Base-by-base conservation (phyloP, 1,140 invertebrate genomes). In the Panagrolaimus sp. region DNA sequence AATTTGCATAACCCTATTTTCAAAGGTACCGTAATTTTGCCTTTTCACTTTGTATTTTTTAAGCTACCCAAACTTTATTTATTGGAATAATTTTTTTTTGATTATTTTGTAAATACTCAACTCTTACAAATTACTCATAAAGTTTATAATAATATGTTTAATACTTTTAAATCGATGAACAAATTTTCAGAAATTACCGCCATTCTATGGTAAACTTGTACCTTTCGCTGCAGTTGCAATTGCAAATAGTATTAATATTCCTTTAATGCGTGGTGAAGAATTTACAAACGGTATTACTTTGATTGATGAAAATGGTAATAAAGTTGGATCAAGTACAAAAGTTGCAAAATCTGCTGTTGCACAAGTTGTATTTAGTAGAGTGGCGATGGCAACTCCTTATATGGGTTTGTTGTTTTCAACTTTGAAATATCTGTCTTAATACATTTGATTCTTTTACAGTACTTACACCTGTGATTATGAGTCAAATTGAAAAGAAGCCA, bases 161-260 rank as follows among this genome's bases (percentile, higher is more conserved):
- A 4, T 2, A 2, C 32, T 7, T 38, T 38, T 4, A 38, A 38
- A 38, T 38, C 2, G 32, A 38, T 38, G 32, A 4, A 4, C 7
- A 38, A 4, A 2, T 7, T 66, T 48, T 28, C 15, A 63, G 24
- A 71, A 73, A 63, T 17, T 73, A 17, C 45, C 69, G 63, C 64
- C 65, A 15, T n/a, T 77, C 44, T 73, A 65, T 63, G 47, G 69
- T 26, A 66, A 46, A 43, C 47, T 76, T 0, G 67, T 76, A 28
- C 96, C 96, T 10, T 98, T 98, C 84, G 90, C 89, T n/a, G 94
- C 94, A 44, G 94, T 98, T 4, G 93, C 94, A 43, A 91, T 93
- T 2, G 94, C 95, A n/a, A 98, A 98, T 86, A 96, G 92, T 85
- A 91, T 94, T 58, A 98, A 98, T 86, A 96, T 98, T 86, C 95